Evolutionary conservation across 1,140 invertebrate genomes (phyloP).

Genomic region (Prorops nasuta): DNA sequence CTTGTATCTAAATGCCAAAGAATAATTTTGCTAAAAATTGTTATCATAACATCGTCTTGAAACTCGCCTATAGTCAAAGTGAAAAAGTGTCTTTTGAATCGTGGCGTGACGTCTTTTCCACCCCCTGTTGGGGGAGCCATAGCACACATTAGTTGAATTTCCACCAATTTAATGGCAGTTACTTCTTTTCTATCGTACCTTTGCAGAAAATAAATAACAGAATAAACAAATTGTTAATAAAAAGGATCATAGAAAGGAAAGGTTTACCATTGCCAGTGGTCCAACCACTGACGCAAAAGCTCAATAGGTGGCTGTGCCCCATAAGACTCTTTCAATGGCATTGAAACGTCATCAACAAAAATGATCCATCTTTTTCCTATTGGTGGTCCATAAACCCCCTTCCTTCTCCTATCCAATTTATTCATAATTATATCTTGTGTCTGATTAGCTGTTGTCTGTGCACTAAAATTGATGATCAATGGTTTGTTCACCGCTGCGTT

Average conservation of each 20-base stretch:
- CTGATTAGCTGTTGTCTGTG: conserved; percentile 89
- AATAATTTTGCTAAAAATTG: conserved; percentile 89
- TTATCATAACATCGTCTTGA: conserved; percentile 77
- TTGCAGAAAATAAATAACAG: conserved; percentile 40
- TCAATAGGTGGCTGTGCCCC: conserved; percentile 93
- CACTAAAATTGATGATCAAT: conserved; percentile 88
- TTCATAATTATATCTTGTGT: conserved; percentile 95
- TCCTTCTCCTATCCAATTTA: conserved; percentile 89
- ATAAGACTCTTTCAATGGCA: conserved; percentile 84
- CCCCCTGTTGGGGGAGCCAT: conserved; percentile 83
- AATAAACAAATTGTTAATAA: not conserved
- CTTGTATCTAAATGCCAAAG: conserved; percentile 90
- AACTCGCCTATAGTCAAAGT: conserved; percentile 89
- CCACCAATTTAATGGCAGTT: conserved; percentile 79
- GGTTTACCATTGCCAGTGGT: conserved; percentile 78
- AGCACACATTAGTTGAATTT: conserved; percentile 83
- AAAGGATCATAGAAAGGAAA: no score
- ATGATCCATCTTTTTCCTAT: conserved; percentile 84
- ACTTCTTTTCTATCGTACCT: conserved; percentile 90
- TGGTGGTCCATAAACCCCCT: conserved; percentile 92
- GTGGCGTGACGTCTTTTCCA: conserved; percentile 78
- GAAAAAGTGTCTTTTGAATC: conserved; percentile 90
- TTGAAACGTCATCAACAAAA: conserved; percentile 93
- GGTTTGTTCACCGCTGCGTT: conserved; percentile 81
- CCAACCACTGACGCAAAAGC: conserved; percentile 84